Base-by-base conservation (phyloP, 2,797 vertebrate species). In the Echiichthys vipera region DNA sequence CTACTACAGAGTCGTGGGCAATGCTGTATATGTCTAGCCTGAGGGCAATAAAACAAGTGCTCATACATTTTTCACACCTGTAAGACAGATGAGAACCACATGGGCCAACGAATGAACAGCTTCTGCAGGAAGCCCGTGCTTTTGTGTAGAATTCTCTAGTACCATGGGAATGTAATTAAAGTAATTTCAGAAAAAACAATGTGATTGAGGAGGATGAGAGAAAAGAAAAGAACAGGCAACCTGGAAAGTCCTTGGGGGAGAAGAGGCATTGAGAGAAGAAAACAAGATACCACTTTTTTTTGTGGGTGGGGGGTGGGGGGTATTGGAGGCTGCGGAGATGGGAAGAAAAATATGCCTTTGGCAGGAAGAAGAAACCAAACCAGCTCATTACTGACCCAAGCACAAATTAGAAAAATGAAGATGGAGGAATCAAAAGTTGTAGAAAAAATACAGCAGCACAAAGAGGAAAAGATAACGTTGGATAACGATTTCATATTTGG, bases 41-140 rank as follows among this genome's bases (percentile, higher is more conserved):
- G 50, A 62, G 85, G 89, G 84, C 85, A 81, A 51, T 14, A 53
- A 86, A 75, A 83, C 88, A 81, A 78, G 76, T 7, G 67, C 74
- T 91, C 84, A 86, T 91, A 49, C 77, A 90, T 90, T 90, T 89
- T 91, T 91, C 83, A 91, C 84, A 86, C 80, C 77, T 86, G 74
- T 45, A 71, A 85, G 85, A 83, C 87, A 87, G 88, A 88, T 71
- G 74, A 84, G 74, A 85, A 87, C 87, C 87, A 79, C 88, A 86
- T 64, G 67, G 83, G 67, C 72, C 6, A 30, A 82, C 4, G 42
- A 64, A 13, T 2, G n/a, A 77, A 58, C 78, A 67, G 47, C 74
- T 57, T 67, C 45, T 63, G 51, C n/a, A 49, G 73, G 75, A 49
- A 46, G 59, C 45, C 36, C 5, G 15, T 20, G 36, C 25, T 29